Percentiles rank a stretch among this genome's conserved stretches.
Evolutionary conservation across 2,113 vertebrate species (phyloP).

Genomic region (Dromaius novaehollandiae): DNA sequence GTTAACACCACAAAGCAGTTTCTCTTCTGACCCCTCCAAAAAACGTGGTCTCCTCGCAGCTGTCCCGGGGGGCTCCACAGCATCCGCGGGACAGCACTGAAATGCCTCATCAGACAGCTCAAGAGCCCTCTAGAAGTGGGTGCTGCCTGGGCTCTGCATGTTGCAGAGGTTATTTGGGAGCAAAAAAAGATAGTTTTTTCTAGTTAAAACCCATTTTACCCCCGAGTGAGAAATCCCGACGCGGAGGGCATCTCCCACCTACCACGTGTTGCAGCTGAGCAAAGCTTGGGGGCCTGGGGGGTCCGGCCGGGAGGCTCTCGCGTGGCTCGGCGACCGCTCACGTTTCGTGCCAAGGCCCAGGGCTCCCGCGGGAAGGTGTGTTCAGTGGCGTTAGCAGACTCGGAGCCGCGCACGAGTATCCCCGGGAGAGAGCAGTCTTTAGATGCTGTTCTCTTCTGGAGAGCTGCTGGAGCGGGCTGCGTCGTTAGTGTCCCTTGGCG

Average conservation of each 20-base stretch:
- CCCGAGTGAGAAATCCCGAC: fast-evolving
- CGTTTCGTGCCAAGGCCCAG: too few relatives aligned
- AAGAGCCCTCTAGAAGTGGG: neutral
- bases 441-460: neutral
- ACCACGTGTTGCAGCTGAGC: neutral
- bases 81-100: neutral
- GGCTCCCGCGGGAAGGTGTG: neutral
- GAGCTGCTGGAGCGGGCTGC: fast-evolving
- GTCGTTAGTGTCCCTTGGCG: fast-evolving
- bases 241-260: fast-evolving
- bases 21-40: neutral
- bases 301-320: neutral
- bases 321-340: neutral
- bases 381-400: fast-evolving
- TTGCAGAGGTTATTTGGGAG: neutral
- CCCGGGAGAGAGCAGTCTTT: fast-evolving
- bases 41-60: neutral
- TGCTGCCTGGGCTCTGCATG: neutral
- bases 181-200: neutral
- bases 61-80: neutral
- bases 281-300: neutral
- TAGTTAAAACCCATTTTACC: neutral
- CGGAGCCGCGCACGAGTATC: fast-evolving
- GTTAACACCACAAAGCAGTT: neutral
- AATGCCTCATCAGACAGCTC: neutral